phyloP scores from a whole-genome alignment of 2,113 vertebrate species.

The Sinosuthora webbiana region DNA sequence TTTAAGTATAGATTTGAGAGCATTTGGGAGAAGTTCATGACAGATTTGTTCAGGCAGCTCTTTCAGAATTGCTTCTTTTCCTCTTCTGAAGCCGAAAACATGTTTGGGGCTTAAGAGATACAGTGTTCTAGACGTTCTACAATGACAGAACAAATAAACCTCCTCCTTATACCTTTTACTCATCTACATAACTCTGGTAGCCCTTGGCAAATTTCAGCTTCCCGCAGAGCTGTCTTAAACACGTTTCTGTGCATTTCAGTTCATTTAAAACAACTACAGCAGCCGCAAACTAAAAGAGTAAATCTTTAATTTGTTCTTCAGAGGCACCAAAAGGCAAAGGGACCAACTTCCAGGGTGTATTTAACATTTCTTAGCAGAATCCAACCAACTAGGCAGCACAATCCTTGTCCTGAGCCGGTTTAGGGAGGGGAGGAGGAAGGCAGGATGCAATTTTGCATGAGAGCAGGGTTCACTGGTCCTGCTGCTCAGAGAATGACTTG shows the following conservation, averaged over 20 bases:
- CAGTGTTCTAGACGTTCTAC: not conserved
- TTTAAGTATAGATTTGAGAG: not conserved
- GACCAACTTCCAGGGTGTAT: not conserved
- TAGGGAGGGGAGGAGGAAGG: not conserved
- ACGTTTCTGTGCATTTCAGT: not conserved
- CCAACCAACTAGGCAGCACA: not conserved
- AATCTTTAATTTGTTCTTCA: not conserved
- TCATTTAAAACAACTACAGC: not conserved
- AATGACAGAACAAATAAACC: not conserved
- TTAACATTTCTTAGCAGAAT: not conserved
- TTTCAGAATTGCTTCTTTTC: conserved; percentile 15
- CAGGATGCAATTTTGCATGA: not conserved
- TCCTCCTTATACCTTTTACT: not conserved
- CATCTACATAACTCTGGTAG: not conserved
- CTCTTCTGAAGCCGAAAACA: not conserved
- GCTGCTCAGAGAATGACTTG: not conserved
- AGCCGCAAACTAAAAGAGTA: not conserved
- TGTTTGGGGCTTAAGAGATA: not conserved
- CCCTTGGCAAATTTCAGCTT: not conserved
- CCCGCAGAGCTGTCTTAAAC: not conserved
- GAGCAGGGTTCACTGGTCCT: not conserved
- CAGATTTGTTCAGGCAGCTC: conserved; percentile 2
- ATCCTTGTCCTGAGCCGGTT: not conserved
- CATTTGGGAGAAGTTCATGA: conserved; percentile 4
- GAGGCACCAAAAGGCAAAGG: not conserved